phyloP scores from a whole-genome alignment of 1,140 invertebrate species.

The Procambarus clarkii region DNA sequence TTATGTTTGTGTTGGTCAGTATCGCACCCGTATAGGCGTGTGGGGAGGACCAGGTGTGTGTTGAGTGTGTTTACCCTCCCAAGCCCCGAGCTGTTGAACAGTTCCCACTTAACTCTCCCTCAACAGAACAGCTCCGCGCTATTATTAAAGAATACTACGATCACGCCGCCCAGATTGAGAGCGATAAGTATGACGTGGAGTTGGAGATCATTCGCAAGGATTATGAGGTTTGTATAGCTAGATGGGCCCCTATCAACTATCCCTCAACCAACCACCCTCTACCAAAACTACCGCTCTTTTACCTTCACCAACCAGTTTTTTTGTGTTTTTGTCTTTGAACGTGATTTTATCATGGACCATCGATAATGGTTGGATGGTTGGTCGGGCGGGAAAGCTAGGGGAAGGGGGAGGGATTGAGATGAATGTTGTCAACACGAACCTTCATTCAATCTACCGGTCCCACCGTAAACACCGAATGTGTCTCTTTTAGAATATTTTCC shows the following conservation, averaged over 20 bases:
- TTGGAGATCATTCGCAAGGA: slow-evolving; percentile 98
- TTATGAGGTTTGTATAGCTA: slow-evolving; percentile 83
- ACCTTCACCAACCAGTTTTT: slow-evolving; percentile 5
- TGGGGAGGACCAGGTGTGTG: too few relatives aligned
- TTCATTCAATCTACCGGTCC: slow-evolving; percentile 59
- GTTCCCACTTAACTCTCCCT: slow-evolving; percentile 74
- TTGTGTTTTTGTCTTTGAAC: too few relatives aligned
- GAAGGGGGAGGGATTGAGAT: slow-evolving; percentile 27
- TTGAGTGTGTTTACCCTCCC: too few relatives aligned
- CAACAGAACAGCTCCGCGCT: slow-evolving; percentile 78
- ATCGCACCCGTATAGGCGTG: too few relatives aligned
- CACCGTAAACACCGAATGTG: slow-evolving; percentile 4
- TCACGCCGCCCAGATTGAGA: slow-evolving; percentile 91
- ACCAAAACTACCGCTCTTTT: background rate
- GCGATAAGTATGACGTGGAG: slow-evolving; percentile 98
- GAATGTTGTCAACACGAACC: slow-evolving; percentile 20
- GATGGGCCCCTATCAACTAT: background rate
- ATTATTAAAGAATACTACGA: slow-evolving; percentile 82
- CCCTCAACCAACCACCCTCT: slow-evolving; percentile 8
- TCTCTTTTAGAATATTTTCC: too few relatives aligned
- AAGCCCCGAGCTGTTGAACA: background rate
- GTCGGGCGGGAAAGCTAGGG: slow-evolving; percentile 12
- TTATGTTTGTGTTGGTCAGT: too few relatives aligned
- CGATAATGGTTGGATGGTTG: slow-evolving; percentile 48
- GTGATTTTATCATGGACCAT: background rate